Base-by-base conservation (phyloP, 1,140 invertebrate genomes). In the Phymastichus coffea region DNA sequence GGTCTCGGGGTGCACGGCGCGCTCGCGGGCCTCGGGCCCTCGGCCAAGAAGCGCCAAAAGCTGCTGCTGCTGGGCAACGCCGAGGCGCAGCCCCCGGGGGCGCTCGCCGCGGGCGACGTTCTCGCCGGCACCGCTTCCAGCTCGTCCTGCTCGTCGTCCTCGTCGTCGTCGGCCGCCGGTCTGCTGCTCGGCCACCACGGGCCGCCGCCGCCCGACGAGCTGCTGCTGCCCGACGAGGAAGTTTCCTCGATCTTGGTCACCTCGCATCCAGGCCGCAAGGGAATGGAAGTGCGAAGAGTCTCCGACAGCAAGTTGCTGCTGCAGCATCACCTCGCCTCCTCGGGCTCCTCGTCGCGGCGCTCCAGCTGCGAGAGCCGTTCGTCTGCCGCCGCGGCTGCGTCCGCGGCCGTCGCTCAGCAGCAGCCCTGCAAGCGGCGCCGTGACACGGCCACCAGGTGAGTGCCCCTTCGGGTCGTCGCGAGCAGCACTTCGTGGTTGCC, bases 31-130 rank as follows among this genome's bases (percentile, higher is more conserved):
- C 28, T 33, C 28, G 28, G 28, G 12, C 28, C 28, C 6, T 12
- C 28, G 6, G 28, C 28, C 28, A 86, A 86, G 66, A 88, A 88
- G 72, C 81, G 86, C 26, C 72, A 82, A 26, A 88, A 87, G 70
- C 75, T 86, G 35, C 74, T 86, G 37, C 85, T 86, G 63, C 76
- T 75, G 33, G 56, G 65, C 0, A 72, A 63, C 75, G 17, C 77
- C 78, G 40, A 74, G 79, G 62, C 72, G 76, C 22, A 80, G 75
- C 56, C 28, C 6, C n/a, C n/a, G n/a, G n/a, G n/a, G n/a, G n/a
- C n/a, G n/a, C n/a, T n/a, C n/a, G 43, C 70, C 69, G 4, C 72
- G 69, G 33, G 72, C 1, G 15, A 48, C 14, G 41, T 44, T 6
- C 28, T 60, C 2, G 33, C 54, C 9, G 41, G 9, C 2, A n/a